Conservation (phyloP, 2,888 invertebrate species). For the Pollenia amentaria region DNA sequence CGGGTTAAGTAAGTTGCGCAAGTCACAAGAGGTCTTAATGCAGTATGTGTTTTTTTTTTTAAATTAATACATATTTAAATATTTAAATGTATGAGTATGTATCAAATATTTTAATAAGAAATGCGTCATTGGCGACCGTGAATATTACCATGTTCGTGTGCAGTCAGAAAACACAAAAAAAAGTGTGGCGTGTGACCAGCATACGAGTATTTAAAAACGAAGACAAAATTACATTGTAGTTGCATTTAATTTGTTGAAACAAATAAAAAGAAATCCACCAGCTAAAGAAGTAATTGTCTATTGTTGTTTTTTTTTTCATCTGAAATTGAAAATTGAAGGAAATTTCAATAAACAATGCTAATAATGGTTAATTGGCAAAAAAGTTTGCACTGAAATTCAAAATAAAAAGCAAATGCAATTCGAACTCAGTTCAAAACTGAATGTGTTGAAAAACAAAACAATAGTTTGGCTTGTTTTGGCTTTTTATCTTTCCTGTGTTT, state of each 20-base stretch:
- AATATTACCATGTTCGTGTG: slow-evolving; percentile 7
- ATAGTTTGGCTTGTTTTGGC: slow-evolving; percentile 14
- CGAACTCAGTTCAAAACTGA: slow-evolving; percentile 19
- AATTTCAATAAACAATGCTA: neutral
- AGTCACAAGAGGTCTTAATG: too few relatives aligned
- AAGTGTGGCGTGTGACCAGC: slow-evolving; percentile 60
- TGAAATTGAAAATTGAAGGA: slow-evolving; percentile 1
- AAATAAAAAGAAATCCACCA: slow-evolving; percentile 16
- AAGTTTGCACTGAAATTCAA: slow-evolving; percentile 21
- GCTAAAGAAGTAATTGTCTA: slow-evolving; percentile 47
- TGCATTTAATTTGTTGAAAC: slow-evolving; percentile 25
- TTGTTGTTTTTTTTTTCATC: slow-evolving; percentile 40
- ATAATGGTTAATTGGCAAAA: slow-evolving; percentile 59
- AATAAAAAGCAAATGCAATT: slow-evolving; percentile 1
- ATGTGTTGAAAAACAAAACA: slow-evolving; percentile 43
- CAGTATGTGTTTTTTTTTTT: too few relatives aligned
- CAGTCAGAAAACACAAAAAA: slow-evolving; percentile 15
- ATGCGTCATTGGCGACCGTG: slow-evolving; percentile 68
- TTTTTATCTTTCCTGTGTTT: slow-evolving; percentile 1
- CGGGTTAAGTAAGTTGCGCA: too few relatives aligned
- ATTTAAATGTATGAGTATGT: neutral
- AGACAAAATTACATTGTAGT: slow-evolving; percentile 11
- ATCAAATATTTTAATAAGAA: slow-evolving; percentile 13
- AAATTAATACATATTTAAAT: too few relatives aligned
- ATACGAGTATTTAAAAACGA: slow-evolving; percentile 52